Base-by-base conservation (phyloP, 2,888 invertebrate genomes). In the Amblyteles armatorius region DNA sequence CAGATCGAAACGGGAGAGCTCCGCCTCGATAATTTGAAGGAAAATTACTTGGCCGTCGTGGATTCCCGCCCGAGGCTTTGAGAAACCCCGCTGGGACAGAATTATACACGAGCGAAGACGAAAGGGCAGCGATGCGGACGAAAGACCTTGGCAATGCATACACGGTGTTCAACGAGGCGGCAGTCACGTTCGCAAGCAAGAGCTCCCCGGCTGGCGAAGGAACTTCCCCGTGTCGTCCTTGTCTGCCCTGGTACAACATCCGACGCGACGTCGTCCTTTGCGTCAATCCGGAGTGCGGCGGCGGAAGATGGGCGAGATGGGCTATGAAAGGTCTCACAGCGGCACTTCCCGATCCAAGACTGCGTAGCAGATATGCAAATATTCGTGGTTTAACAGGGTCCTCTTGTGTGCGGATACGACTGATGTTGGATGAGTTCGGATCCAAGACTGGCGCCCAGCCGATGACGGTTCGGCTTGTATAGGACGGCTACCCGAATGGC, bases 131-230 rank as follows among this genome's bases (percentile, higher is more conserved):
- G 44, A 44, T 44, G 44, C 44, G 13, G 44, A 44, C 44, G 44
- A 44, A 44, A 44, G 44, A 44, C 13, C 44, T 44, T 3, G 40
- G 36, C 65, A 36, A 67, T 40, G 65, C 40, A 67, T 67, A 36
- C 65, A 67, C 19, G 65, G 9, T 67, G 36, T 67, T 67, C 40
- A 67, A 67, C 65, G 65, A 40, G 19, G 40, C 65, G 11, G n/a
- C 19, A 40, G 65, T n/a, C 40, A 40, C 65, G 65, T 67, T 67
- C 13, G 65, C 65, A 67, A 67, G 36, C 65, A 36, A 67, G 65
- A n/a, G n/a, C 22, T 67, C 19, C 9, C 11, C 22, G 65, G 6
- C n/a, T 40, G 40, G 36, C 7, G 5, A 40, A 40, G 36, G 16
- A 40, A 16, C 36, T 67, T 65, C 40, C 40, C 9, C 19, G 9